Base-by-base conservation (phyloP, 2,797 vertebrate species). In the Macropus fuliginosus region DNA sequence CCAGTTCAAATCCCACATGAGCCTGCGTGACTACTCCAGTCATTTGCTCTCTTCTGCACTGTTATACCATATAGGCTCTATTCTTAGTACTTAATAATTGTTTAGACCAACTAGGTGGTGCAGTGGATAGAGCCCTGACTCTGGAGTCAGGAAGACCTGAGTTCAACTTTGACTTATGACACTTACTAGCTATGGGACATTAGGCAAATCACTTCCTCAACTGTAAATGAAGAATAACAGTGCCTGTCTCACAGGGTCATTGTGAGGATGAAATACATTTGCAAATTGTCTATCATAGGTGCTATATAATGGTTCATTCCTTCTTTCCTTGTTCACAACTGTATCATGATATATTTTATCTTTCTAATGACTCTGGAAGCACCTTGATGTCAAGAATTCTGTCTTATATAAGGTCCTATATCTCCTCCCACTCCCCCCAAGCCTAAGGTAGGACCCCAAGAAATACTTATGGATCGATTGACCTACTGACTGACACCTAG, bases 401-500 rank as follows among this genome's bases (percentile, higher is more conserved):
- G 5, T 40, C n/a, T 21, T 21, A 74, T 59, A 13, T 21, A 74
- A 56, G n/a, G 6, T 40, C 40, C 66, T 74, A 18, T 21, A 40
- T 18, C n/a, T 74, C 66, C n/a, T 40, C 18, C 16, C 16, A 74
- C 5, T 74, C n/a, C 4, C 6, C 16, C n/a, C n/a, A 81, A 55
- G 29, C 56, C 31, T 11, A 50, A 55, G 13, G 24, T 34, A 94
- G 50, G n/a, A n/a, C 28, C 55, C 94, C 59, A 62, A 59, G 18
- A 93, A 94, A 91, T 56, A 92, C 24, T 92, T 89, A 3, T 5
- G 91, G 27, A 3, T 50, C 66, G 46, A 9, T 95, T 96, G 50
- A 91, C n/a, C n/a, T 94, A 56, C 55, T 92, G 90, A 92, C 9
- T 95, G 55, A 57, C 34, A 56, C 10, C 56, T 93, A 92, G 56